These are phyloP conservation scores for Gryon sp. DNA, from an alignment of 1,140 invertebrate species.

Conservation along the genomic window DNA sequence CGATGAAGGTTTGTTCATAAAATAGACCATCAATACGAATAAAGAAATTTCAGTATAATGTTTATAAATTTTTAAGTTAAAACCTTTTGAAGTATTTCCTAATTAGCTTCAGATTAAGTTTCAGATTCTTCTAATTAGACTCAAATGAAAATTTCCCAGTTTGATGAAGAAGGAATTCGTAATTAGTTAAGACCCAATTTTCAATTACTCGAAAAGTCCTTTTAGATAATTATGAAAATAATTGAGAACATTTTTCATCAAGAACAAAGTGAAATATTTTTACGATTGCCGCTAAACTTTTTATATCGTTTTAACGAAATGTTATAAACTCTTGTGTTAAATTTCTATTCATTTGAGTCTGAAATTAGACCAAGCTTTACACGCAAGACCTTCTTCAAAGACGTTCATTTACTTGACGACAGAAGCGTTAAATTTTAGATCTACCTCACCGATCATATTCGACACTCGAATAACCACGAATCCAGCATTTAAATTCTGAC, in stretches of 20 bases:
- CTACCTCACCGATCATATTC: slow-evolving; percentile 21
- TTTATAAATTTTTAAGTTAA: neutral
- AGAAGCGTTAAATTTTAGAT: slow-evolving; percentile 41
- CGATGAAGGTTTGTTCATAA: too few relatives aligned
- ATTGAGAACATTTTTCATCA: too few relatives aligned
- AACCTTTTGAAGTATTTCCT: slow-evolving; percentile 16
- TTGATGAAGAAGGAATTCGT: slow-evolving; percentile 4
- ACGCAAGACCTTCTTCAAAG: slow-evolving; percentile 8
- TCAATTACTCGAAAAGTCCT: neutral
- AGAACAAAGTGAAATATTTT: too few relatives aligned
- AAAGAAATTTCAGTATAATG: slow-evolving; percentile 27
- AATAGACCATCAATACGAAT: too few relatives aligned
- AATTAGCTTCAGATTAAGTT: slow-evolving; percentile 26
- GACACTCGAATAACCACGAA: slow-evolving; percentile 20
- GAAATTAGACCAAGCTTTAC: slow-evolving; percentile 23
- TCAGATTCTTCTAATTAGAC: slow-evolving; percentile 10
- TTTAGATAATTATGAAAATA: too few relatives aligned
- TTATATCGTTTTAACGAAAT: too few relatives aligned
- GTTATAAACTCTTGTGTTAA: too few relatives aligned
- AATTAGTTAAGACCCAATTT: slow-evolving; percentile 1
- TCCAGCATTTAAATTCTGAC: slow-evolving; percentile 17
- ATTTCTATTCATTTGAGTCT: neutral
- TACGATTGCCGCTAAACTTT: too few relatives aligned
- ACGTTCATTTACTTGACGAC: slow-evolving; percentile 33
- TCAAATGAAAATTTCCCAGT: slow-evolving; percentile 6